These are phyloP conservation scores for Oncorhynchus clarkii DNA, from an alignment of 2,113 vertebrate species.

Conservation along the genomic window DNA sequence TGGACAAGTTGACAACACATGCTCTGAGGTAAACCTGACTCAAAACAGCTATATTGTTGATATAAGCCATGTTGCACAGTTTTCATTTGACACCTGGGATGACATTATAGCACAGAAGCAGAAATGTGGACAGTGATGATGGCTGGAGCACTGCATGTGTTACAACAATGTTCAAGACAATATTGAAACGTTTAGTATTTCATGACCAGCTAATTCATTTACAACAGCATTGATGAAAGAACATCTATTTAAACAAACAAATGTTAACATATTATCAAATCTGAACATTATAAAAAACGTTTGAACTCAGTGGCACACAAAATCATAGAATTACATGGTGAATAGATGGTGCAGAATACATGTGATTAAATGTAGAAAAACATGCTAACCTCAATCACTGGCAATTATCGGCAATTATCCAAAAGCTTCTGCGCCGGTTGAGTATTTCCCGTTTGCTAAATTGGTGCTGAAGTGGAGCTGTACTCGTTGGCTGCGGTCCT, in stretches of 20 bases:
- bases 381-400: slow-evolving; percentile 73
- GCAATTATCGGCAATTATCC: slow-evolving; percentile 22
- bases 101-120: not conserved
- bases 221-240: too few relatives aligned
- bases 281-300: not conserved
- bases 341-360: not conserved
- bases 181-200: not conserved
- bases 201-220: not conserved
- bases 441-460: slow-evolving; percentile 46
- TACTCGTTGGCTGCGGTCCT: slow-evolving; percentile 46
- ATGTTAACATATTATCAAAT: not conserved
- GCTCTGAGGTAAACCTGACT: not conserved
- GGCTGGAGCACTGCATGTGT: not conserved
- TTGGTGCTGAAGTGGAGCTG: slow-evolving; percentile 31
- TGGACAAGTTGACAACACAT: not conserved
- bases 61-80: not conserved
- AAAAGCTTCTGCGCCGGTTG: not conserved
- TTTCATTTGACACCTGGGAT: not conserved
- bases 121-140: not conserved
- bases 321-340: not conserved
- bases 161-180: not conserved
- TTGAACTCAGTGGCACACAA: too few relatives aligned
- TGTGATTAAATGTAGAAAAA: not conserved
- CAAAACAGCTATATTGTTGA: not conserved
- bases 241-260: too few relatives aligned